Percentiles rank a stretch among this genome's conserved stretches.
These are phyloP conservation scores for Gymnosoma rotundatum DNA, from an alignment of 2,888 invertebrate genomes.

Conservation along the genomic window DNA sequence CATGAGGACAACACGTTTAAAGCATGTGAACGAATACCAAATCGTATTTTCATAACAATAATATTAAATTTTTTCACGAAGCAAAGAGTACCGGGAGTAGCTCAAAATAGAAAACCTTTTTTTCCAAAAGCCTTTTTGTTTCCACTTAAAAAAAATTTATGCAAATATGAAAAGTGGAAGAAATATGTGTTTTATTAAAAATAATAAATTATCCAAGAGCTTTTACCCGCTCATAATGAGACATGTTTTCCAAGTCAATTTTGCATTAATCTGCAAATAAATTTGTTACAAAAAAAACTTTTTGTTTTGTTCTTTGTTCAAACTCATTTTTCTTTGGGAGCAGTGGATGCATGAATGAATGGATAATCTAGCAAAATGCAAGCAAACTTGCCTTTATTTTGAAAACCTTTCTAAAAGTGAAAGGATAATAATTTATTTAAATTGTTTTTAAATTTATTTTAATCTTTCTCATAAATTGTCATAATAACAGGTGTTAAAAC, in stretches of 20 bases:
- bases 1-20: too few relatives aligned
- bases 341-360: not conserved
- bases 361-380: not conserved
- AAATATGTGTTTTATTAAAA: not conserved
- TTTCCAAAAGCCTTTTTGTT: too few relatives aligned
- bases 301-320: constrained; percentile 6
- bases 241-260: not conserved
- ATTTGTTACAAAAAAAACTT: not conserved
- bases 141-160: too few relatives aligned
- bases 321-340: not conserved
- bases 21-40: too few relatives aligned
- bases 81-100: too few relatives aligned
- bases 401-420: constrained; percentile 43
- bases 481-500: constrained; percentile 59
- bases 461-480: constrained; percentile 54
- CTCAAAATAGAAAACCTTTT: too few relatives aligned
- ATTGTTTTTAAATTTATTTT: constrained; percentile 39
- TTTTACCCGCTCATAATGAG: not conserved
- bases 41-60: too few relatives aligned
- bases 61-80: too few relatives aligned
- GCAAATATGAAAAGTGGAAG: too few relatives aligned
- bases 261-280: constrained; percentile 15
- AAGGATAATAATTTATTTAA: constrained; percentile 62
- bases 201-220: not conserved
- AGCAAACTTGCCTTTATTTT: not conserved